Evolutionary conservation across 37 sponge, comb jelly and placozoan species (phyloP), one percentile per base, ranked within the genome.

Genomic region (Eunapius fragilis): DNA sequence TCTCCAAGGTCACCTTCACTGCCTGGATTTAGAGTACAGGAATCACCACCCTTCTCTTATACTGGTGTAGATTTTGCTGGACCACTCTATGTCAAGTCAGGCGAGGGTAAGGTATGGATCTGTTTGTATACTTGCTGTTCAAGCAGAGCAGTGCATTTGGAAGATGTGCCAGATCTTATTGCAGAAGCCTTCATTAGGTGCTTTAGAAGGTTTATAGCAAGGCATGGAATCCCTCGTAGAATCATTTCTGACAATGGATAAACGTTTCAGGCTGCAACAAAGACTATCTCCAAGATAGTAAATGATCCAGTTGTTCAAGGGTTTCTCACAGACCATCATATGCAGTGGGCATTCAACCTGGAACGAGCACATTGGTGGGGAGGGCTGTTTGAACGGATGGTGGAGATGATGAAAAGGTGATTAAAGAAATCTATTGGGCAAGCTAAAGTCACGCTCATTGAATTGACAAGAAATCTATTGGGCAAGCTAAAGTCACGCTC

Each of bases 321-420:
- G 2, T 80, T 34, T 67, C 14, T 68, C n/a, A 68, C 12, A 33
- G 33, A 33, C 70, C 32, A 9, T 33, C 26, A 32, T 24, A 28
- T 71, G 25, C 36, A 82, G 31, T 82, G 83, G 83, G 7, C 71
- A 25, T 82, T 82, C 37, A 82, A 82, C 72, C 71, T 82, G 31
- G 72, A 69, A 31, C n/a, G 37, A 71, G 83, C 74, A 32, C 74
- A 27, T 30, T 72, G 74, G 74, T 72, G 74, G 74, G 80, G 80
- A 27, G 80, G 80, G 10, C 24, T 76, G 69, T 85, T 75, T 32
- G 86, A 77, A 25, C 33, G 79, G 4, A 33, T 85, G 36, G 48
- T 85, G 28, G 68, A 25, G 41, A 69, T 70, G 23, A 78, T 70
- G 25, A 85, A 85, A 70, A 31, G 86, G 26, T 85, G 86, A 33